Evolutionary conservation across 1,140 invertebrate genomes (phyloP), one percentile per base, ranked within the genome.

Genomic region (Drosophila ambigua): DNA sequence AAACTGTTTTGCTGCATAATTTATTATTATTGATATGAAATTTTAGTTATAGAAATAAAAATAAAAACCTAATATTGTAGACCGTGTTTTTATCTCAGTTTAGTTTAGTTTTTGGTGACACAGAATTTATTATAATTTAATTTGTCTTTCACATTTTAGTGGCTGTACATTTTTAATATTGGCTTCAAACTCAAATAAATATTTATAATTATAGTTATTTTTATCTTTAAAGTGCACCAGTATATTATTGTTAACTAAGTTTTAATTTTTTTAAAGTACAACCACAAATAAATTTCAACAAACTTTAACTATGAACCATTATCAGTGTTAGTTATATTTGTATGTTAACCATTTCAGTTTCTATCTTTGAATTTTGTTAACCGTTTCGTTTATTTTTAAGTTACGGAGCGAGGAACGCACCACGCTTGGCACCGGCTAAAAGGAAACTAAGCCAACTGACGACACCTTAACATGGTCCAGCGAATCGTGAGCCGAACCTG

Each of bases 381-480:
- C 24, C 28, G 41, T 53, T 52, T 46, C 5, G 15, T 8, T 9
- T 51, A 2, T 24, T 24, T 52, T 23, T 59, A 20, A 20, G 48
- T 16, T 31, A 11, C 16, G 4, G 59, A 66, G 77, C 85, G 77
- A 60, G n/a, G 59, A 20, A 44, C 66, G 75, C 57, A 75, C 79
- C 53, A 46, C 63, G 60, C 81, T 64, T 67, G 54, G 53, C 76
- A 87, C 87, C 87, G 87, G 87, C 76, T 79, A 72, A 80, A 80
- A 77, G 77, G 51, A 83, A 71, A 90, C 87, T 90, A 69, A 83
- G 65, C 62, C 75, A 72, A 43, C 48, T 44, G 58, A 39, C 35
- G 51, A 45, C 48, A 23, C 28, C 28, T 69, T 68, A 60, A 63
- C 50, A 58, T 63, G 16, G 69, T 57, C 62, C 48, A 46, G 23